Conservation (phyloP, 1,140 invertebrate species). For the Bombus sylvicola region DNA sequence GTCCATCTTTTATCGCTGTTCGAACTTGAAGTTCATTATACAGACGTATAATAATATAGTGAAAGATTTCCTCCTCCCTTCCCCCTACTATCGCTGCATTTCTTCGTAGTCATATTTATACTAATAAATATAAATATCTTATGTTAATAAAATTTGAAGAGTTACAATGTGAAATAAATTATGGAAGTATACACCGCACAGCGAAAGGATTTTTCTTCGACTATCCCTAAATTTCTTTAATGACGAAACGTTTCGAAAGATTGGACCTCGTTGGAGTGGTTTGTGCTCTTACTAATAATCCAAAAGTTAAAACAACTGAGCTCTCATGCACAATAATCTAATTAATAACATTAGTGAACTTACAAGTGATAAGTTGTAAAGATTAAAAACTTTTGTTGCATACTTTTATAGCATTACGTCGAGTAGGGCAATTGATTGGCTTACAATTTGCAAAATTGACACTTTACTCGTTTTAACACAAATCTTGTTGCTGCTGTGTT, state of each 20-base stretch:
- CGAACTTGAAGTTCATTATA: not conserved
- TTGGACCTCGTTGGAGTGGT: not conserved
- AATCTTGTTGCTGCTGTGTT: too few relatives aligned
- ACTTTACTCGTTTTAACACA: too few relatives aligned
- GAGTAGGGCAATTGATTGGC: too few relatives aligned
- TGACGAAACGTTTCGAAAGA: not conserved
- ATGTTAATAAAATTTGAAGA: not conserved
- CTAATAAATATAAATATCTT: not conserved
- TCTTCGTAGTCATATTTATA: not conserved
- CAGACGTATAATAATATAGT: not conserved
- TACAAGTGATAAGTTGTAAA: too few relatives aligned
- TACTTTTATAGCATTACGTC: too few relatives aligned
- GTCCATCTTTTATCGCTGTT: not conserved
- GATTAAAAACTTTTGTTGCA: too few relatives aligned
- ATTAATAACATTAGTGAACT: too few relatives aligned
- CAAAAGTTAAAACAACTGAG: conserved; percentile 18
- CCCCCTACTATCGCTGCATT: not conserved
- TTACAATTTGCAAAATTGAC: too few relatives aligned
- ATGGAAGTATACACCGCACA: not conserved
- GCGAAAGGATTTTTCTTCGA: not conserved
- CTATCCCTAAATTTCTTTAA: not conserved
- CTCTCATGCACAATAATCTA: not conserved
- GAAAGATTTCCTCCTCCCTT: not conserved
- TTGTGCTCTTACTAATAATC: not conserved
- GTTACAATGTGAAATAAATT: not conserved